Evolutionary conservation across 2,797 vertebrate genomes (phyloP), one percentile per base, ranked within the genome.

Genomic region (Sarcoramphus papa): DNA sequence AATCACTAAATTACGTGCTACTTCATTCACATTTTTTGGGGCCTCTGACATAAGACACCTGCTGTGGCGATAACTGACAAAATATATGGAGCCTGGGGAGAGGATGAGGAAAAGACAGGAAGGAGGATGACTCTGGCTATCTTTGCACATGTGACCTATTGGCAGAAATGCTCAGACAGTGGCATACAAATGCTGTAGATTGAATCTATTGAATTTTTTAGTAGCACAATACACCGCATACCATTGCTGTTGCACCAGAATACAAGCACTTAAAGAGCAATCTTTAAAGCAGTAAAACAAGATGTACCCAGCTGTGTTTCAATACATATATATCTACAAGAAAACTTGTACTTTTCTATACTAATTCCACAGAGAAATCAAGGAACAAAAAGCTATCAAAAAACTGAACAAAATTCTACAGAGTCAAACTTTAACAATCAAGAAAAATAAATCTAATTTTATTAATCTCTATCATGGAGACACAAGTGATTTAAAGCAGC

Each of bases 131-230:
- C 62, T 72, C 50, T 43, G 54, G 23, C 54, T 64, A 0, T 59
- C 63, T 80, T 19, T 53, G 63, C 51, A 87, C 63, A 56, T 14
- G 28, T 0, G 3, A 63, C 28, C 90, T 41, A 24, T 6, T 37
- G 78, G 81, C 84, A 93, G 81, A 59, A 94, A 51, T 9, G 59
- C 91, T 79, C 85, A 67, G 79, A 79, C 77, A 75, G 83, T 14
- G 40, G 37, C 60, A 50, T 4, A 60, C 1, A 11, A 40, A 88
- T 0, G 27, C 88, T 82, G 83, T 6, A 54, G 78, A 74, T 4
- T 72, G 90, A 83, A 92, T 89, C 60, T 78, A 72, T 15, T 90
- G 86, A 85, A 81, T 94, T 93, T 90, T 91, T 90, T 23, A 96
- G 95, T 5, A 88, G 91, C 65, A 86, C 78, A 85, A 84, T 65